Conservation (phyloP, 2,113 vertebrate genomes). For the Thryonomys swinderianus region DNA sequence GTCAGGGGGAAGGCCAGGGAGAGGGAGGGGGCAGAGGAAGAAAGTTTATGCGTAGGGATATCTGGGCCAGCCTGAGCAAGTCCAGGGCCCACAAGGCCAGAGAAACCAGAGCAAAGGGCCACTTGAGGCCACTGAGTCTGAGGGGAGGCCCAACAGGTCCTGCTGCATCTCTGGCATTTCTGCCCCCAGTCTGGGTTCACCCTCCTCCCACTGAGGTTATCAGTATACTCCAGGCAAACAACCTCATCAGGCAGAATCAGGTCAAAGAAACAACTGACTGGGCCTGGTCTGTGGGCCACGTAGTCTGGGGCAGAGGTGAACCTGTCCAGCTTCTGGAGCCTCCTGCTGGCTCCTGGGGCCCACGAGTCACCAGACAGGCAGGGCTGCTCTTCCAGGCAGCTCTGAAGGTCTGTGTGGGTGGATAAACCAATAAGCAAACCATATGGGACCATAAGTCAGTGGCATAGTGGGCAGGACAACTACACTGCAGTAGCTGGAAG, state of each 20-base stretch:
- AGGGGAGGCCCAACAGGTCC: constrained; percentile 60
- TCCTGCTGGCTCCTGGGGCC: not conserved
- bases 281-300: not conserved
- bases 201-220: constrained; percentile 18
- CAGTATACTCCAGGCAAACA: constrained; percentile 39
- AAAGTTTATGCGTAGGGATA: not conserved
- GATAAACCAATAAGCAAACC: not conserved
- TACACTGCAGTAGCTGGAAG: accelerated
- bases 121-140: not conserved
- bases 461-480: not conserved
- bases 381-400: not conserved
- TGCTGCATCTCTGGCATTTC: constrained; percentile 57
- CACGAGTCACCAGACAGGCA: not conserved
- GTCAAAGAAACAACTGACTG: constrained; percentile 40
- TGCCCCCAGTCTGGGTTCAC: not conserved
- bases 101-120: constrained; percentile 48
- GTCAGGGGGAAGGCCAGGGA: too few relatives aligned
- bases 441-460: not conserved
- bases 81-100: constrained; percentile 1
- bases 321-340: not conserved
- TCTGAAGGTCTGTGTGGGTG: not conserved
- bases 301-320: not conserved
- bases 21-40: not conserved
- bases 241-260: constrained; percentile 3
- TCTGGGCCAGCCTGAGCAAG: constrained; percentile 36